Conservation (phyloP, 2,888 invertebrate species). For the Ichneumoninae sp. region DNA sequence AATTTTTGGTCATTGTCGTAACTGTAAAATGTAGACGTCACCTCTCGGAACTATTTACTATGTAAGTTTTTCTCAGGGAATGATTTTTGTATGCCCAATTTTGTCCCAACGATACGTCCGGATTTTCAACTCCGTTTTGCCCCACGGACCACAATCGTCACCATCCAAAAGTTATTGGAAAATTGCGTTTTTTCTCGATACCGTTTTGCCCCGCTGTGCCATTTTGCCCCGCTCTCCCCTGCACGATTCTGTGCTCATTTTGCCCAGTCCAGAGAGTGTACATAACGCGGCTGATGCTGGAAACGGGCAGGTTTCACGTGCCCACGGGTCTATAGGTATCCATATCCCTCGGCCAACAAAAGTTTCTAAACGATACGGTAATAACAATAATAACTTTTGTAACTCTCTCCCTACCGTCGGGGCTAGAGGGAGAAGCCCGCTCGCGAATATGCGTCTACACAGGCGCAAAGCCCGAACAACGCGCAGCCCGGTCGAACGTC, state of each 20-base stretch:
- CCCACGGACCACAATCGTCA: too few relatives aligned
- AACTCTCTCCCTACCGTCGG: conserved; percentile 74
- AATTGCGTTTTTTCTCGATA: too few relatives aligned
- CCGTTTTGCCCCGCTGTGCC: too few relatives aligned
- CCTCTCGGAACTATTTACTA: too few relatives aligned
- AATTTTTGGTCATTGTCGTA: too few relatives aligned
- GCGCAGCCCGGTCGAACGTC: conserved; percentile 58
- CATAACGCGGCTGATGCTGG: conserved; percentile 45
- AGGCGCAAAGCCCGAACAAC: conserved; percentile 31
- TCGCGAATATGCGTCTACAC: conserved; percentile 32
- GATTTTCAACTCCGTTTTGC: too few relatives aligned
- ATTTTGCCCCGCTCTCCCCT: too few relatives aligned
- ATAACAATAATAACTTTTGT: conserved; percentile 84
- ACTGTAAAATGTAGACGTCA: too few relatives aligned
- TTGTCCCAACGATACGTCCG: too few relatives aligned
- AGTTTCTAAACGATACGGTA: conserved; percentile 84
- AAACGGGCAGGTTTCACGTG: conserved; percentile 51
- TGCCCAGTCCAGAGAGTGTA: conserved; percentile 26
- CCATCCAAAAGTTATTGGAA: too few relatives aligned
- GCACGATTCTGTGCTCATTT: conserved; percentile 17
- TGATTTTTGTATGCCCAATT: too few relatives aligned
- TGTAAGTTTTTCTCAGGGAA: too few relatives aligned
- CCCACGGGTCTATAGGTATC: conserved; percentile 68
- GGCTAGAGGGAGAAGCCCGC: conserved; percentile 5
- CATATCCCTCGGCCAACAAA: conserved; percentile 80